A percentile compares a stretch with the other conserved stretches of the same genome.
Evolutionary conservation across 64 coral and sea anemone species (phyloP).

Genomic region (Actinia equina): DNA sequence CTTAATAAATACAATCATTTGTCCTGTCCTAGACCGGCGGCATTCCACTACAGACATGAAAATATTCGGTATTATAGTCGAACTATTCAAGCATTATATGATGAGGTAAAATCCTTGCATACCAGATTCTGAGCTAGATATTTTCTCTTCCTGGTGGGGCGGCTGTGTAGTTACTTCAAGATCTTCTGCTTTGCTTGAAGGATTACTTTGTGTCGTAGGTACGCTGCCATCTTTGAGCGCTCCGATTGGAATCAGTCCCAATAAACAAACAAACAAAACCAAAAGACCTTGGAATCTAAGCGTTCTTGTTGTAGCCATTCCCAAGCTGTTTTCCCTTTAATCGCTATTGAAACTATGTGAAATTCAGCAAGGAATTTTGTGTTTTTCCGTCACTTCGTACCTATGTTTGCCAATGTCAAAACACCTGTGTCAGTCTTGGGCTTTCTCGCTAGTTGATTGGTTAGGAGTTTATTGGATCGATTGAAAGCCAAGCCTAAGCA

Average conservation of each 20-base stretch:
- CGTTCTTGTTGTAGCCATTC: neutral
- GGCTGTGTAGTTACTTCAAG: neutral
- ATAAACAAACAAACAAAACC: neutral
- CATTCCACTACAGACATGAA: neutral
- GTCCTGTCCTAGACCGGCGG: neutral
- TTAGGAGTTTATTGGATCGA: neutral
- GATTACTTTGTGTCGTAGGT: neutral
- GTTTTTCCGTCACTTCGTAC: constrained; percentile 1
- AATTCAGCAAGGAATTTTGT: neutral
- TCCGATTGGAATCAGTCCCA: neutral
- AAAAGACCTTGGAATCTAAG: neutral
- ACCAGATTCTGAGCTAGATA: neutral
- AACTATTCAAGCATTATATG: neutral
- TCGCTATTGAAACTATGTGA: neutral
- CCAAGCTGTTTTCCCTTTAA: neutral
- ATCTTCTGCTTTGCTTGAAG: neutral
- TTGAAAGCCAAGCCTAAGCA: constrained; percentile 20
- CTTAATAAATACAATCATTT: neutral
- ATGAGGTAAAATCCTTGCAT: neutral
- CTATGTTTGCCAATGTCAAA: constrained; percentile 7
- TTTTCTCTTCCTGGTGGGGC: neutral
- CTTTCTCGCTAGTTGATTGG: constrained; percentile 1
- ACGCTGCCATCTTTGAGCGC: neutral
- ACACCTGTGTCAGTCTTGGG: constrained; percentile 12
- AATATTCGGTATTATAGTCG: neutral